phyloP scores from a whole-genome alignment of 2,888 invertebrate species.

The Eurytoma adleriae region DNA sequence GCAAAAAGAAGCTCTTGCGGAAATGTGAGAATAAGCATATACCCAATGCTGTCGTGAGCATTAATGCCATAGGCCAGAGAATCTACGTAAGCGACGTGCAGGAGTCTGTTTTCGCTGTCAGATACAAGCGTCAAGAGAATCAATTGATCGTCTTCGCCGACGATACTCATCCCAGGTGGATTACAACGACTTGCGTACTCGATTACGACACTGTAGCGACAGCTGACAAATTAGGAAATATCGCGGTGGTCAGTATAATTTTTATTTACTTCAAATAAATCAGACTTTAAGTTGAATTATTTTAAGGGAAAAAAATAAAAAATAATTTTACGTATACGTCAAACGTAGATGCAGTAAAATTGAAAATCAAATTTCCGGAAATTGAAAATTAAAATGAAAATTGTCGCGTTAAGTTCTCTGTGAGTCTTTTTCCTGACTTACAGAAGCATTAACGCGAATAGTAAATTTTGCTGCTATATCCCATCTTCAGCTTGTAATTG shows the following conservation, averaged over 20 bases:
- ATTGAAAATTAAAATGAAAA: too few relatives aligned
- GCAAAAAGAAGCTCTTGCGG: conserved; percentile 95
- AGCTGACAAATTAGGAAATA: conserved; percentile 98
- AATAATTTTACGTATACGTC: too few relatives aligned
- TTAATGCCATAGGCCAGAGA: conserved; percentile 95
- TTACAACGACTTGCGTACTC: conserved; percentile 92
- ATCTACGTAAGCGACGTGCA: conserved; percentile 97
- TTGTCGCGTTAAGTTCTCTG: conserved; percentile 31
- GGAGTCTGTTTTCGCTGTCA: conserved; percentile 96
- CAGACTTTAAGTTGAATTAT: too few relatives aligned
- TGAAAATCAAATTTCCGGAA: too few relatives aligned
- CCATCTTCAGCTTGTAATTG: conserved; percentile 55
- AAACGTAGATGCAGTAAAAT: too few relatives aligned
- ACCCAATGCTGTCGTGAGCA: conserved; percentile 95
- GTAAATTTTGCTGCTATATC: conserved; percentile 50
- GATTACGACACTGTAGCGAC: conserved; percentile 98
- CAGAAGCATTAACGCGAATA: conserved; percentile 47
- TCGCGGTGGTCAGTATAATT: conserved; percentile 85
- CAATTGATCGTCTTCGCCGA: conserved; percentile 99
- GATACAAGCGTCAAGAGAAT: conserved; percentile 96
- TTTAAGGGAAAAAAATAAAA: too few relatives aligned
- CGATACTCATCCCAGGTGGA: conserved; percentile 98
- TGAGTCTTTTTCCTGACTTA: conserved; percentile 12
- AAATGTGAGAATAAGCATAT: conserved; percentile 99
- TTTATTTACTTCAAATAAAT: neutral